These are phyloP conservation scores for Amblyjoppa proteus DNA, from an alignment of 2,888 invertebrate genomes.

Conservation along the genomic window DNA sequence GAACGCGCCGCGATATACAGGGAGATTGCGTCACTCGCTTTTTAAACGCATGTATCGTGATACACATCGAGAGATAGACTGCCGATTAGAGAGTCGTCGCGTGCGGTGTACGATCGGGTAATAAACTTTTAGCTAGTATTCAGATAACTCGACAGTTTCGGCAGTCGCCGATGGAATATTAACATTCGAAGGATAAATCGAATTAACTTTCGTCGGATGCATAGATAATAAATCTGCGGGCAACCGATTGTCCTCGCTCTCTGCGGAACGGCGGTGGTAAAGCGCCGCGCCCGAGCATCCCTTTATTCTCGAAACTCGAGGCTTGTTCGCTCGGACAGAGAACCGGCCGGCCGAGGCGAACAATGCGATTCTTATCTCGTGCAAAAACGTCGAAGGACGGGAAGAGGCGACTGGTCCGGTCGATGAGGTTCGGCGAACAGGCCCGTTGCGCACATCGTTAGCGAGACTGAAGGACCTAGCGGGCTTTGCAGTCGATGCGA, in stretches of 20 bases:
- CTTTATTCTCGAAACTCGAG: slow-evolving; percentile 63
- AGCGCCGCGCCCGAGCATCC: slow-evolving; percentile 39
- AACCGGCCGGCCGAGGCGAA: slow-evolving; percentile 63
- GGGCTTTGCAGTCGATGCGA: neutral
- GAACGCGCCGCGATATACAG: neutral
- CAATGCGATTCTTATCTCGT: slow-evolving; percentile 67
- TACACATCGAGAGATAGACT: too few relatives aligned
- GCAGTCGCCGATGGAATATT: neutral
- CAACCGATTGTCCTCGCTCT: slow-evolving; percentile 1
- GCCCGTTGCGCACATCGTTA: neutral
- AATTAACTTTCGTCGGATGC: neutral
- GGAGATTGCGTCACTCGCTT: slow-evolving; percentile 16
- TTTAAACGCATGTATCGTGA: neutral
- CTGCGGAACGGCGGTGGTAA: slow-evolving; percentile 10
- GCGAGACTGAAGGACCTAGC: slow-evolving; percentile 1
- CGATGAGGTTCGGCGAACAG: slow-evolving; percentile 11
- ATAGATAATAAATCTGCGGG: neutral
- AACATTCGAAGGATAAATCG: neutral
- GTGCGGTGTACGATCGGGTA: slow-evolving; percentile 26
- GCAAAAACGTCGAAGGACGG: slow-evolving; percentile 53
- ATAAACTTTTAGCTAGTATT: slow-evolving; percentile 40
- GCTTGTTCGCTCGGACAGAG: slow-evolving; percentile 31
- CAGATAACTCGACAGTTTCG: neutral
- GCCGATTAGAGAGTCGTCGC: slow-evolving; percentile 23
- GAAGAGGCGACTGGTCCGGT: neutral